Conservation (phyloP, 2,113 vertebrate genomes). For the Coracopsis vasa region DNA sequence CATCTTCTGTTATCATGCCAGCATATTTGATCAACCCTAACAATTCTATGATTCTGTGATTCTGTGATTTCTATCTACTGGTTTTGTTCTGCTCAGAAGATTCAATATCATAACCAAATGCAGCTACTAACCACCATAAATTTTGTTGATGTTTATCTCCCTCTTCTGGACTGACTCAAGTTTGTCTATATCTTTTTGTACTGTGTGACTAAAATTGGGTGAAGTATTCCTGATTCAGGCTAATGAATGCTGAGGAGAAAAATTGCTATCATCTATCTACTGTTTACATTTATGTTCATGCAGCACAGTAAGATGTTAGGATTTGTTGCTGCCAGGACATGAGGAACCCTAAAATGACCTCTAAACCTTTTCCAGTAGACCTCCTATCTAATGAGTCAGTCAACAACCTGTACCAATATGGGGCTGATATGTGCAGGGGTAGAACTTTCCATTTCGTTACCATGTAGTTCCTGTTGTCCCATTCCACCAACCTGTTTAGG, state of each 20-base stretch:
- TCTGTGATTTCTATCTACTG: neutral
- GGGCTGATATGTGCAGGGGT: accelerated
- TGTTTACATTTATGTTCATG: neutral
- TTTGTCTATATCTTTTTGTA: neutral
- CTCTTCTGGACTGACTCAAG: neutral
- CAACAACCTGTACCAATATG: neutral
- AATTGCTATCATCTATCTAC: neutral
- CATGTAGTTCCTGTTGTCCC: neutral
- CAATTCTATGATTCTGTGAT: neutral
- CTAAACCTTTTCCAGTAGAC: neutral
- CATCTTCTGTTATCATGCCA: neutral
- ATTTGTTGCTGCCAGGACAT: neutral
- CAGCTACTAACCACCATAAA: neutral
- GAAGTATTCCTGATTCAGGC: neutral
- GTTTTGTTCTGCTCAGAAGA: neutral
- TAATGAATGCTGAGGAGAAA: neutral
- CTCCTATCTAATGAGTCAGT: neutral
- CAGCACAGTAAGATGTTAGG: neutral
- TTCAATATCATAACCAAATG: neutral
- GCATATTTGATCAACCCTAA: neutral
- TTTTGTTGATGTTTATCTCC: neutral
- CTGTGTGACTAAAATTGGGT: neutral
- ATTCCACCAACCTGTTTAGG: neutral
- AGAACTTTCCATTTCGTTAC: neutral
- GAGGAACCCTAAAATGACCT: neutral